Evolutionary conservation across 2,113 vertebrate species (phyloP), one percentile per base, ranked within the genome.

Genomic region (Pipa parva): DNA sequence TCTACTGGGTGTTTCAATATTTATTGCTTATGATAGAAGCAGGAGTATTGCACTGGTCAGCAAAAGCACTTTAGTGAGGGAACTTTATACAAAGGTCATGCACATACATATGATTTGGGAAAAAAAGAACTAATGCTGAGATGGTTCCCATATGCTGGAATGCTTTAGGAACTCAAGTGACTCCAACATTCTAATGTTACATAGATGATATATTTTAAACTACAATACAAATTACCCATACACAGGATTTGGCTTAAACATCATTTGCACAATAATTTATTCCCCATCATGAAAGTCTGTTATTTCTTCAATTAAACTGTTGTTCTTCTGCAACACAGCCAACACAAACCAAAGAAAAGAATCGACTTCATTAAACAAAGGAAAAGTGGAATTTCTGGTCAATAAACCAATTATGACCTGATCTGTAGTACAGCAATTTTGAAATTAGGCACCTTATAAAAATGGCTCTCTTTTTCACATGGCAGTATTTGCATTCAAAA

Each of bases 1-100:
- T 25, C 42, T 68, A 50, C 59, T 67, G 36, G 26, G 37, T 59
- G 36, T 57, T 63, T 56, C 31, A 37, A 59, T 68, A 51, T 29
- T 31, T n/a, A 27, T n/a, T 56, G 27, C 49, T 59, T 39, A 26
- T 50, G 18, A 13, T 27, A 48, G 15, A 26, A 45, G 28, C 20
- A 37, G 45, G 36, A 59, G 56, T 22, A 33, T 26, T 22, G 45
- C 17, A 18, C 21, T 15, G 56, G 56, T 51, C 42, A 50, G 45
- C 45, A 50, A 12, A 59, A 25, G 18, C 33, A 15, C 22, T 13
- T 15, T 25, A 26, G 33, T 7, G 33, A 12, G 33, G 9, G 15
- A 36, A 36, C n/a, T n/a, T 3, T 36, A 13, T 9, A 36, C 33
- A 36, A 36, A 7, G 33, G 10, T 36, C 33, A 36, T 36, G 15